A percentile compares a stretch with the other conserved stretches of the same genome.
Conservation (phyloP, 2,113 vertebrate genomes). For the Petrocephalus zakoni region DNA sequence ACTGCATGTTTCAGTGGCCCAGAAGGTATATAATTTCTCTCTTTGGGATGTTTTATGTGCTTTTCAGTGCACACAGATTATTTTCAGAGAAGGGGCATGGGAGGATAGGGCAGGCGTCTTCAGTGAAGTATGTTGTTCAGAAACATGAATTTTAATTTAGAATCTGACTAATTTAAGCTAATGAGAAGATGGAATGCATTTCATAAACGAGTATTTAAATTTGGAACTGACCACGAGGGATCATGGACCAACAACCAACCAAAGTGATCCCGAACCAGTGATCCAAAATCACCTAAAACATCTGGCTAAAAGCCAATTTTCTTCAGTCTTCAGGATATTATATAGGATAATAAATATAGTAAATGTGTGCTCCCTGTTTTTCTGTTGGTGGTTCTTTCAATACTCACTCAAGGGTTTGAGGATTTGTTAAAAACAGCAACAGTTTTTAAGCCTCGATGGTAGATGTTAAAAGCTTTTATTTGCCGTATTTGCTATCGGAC, state of each 20-base stretch:
- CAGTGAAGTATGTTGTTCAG: background rate
- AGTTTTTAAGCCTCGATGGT: background rate
- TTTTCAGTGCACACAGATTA: background rate
- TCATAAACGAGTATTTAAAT: background rate
- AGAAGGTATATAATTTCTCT: background rate
- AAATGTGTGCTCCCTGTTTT: background rate
- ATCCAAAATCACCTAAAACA: background rate
- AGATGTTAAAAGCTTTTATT: background rate
- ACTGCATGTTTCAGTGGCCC: background rate
- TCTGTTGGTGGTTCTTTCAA: background rate
- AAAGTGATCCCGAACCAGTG: background rate
- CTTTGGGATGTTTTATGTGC: background rate
- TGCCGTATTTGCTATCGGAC: background rate
- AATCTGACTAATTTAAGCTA: background rate
- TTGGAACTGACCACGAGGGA: background rate
- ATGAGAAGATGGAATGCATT: background rate
- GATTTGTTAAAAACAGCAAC: background rate
- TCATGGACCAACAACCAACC: background rate
- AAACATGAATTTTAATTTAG: background rate
- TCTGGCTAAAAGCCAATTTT: background rate
- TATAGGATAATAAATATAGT: background rate
- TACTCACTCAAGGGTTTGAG: background rate
- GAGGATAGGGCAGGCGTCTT: background rate
- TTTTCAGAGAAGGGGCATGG: background rate
- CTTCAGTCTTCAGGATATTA: background rate